Evolutionary conservation across 2,113 vertebrate species (phyloP), one percentile per base, ranked within the genome.

Genomic region (Anolis carolinensis): DNA sequence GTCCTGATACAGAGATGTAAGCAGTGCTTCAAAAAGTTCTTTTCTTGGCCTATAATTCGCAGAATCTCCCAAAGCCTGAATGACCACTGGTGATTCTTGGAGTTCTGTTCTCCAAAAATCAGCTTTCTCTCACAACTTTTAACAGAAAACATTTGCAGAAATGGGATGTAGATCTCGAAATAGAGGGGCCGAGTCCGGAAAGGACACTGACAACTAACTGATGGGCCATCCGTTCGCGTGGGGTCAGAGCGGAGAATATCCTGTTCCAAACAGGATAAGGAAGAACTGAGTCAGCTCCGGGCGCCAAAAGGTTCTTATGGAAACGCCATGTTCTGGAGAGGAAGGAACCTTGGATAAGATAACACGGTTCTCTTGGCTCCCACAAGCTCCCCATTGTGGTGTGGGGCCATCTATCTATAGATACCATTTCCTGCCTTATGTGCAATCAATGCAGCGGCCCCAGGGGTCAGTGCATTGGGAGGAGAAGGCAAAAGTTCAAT

Each of bases 261-360:
- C 84, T 62, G 77, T 73, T 62, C 68, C 68, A 32, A 48, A 71
- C 81, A 87, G 80, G 81, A 72, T 71, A 77, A 71, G 85, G 85
- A 81, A 86, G 59, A 25, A 36, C 21, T 75, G 85, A 86, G 70
- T 86, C 85, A 86, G 79, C 78, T n/a, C 70, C 2, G 14, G 85
- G 70, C 55, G 70, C 78, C 85, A 73, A 80, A 27, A 18, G 3
- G 30, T 6, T 14, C 52, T 7, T 4, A 50, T 86, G 85, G 85
- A 86, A 86, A 86, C 78, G 36, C 79, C 16, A 14, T 5, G 10
- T 81, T 81, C 71, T 71, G 44, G 78, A 79, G 79, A 86, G 79
- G 79, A 86, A 86, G 85, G 85, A 86, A 75, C 79, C 71, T 32
- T 14, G 4, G 85, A 86, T 86, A 75, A 86, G 85, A 86, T 86